These are phyloP conservation scores for Falco concolor DNA, from an alignment of 2,797 vertebrate species.

Conservation along the genomic window DNA sequence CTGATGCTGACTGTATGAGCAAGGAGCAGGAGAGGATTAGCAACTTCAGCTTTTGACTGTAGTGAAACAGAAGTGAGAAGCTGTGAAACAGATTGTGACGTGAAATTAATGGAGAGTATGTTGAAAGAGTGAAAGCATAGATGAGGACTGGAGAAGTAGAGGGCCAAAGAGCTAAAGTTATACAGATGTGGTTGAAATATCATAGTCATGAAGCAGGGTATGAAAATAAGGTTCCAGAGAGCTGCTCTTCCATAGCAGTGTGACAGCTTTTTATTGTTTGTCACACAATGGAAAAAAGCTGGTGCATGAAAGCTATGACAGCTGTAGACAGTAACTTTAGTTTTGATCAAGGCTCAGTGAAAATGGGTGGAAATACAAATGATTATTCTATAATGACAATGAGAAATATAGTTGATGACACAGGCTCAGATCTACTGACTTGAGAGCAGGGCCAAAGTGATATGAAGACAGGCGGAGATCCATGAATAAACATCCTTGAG, in stretches of 20 bases:
- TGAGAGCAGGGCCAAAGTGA: neutral
- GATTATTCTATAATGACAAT: neutral
- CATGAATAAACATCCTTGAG: slow-evolving; percentile 44
- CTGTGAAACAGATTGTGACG: neutral
- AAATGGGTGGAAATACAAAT: neutral
- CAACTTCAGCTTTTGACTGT: neutral
- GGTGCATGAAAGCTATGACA: neutral
- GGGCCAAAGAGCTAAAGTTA: neutral
- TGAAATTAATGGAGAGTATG: neutral
- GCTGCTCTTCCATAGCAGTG: neutral
- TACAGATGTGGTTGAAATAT: neutral
- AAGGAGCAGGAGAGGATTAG: neutral
- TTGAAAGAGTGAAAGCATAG: neutral
- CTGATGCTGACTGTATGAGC: neutral
- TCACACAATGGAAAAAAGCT: neutral
- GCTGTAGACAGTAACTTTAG: neutral
- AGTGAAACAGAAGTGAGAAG: neutral
- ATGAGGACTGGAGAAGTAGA: neutral
- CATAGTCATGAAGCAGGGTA: neutral
- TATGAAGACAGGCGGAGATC: neutral
- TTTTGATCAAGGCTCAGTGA: slow-evolving; percentile 28
- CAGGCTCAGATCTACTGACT: slow-evolving; percentile 16
- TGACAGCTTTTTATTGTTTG: neutral
- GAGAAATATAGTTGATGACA: neutral
- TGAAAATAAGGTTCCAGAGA: neutral